Conservation (phyloP, 2,113 vertebrate species). For the Nesogale talazaci region DNA sequence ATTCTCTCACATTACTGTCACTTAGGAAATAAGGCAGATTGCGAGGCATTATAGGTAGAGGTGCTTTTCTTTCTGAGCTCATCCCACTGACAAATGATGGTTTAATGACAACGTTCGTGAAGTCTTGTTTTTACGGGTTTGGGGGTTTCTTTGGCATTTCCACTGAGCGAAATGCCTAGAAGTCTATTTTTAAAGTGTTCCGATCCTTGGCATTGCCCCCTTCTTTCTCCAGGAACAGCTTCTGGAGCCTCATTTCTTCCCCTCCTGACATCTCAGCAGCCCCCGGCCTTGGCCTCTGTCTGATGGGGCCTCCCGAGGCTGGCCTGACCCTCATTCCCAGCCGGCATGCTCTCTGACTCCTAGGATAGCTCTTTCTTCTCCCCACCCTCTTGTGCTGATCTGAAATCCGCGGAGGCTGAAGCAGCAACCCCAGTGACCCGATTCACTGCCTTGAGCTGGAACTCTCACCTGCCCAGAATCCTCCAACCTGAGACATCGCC, state of each 20-base stretch:
- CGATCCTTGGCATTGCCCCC: not conserved
- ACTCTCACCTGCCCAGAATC: too few species aligned
- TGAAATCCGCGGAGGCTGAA: not conserved
- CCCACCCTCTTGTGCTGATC: not conserved
- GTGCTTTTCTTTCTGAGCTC: not conserved
- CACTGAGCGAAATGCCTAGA: not conserved
- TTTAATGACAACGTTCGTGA: slow-evolving; percentile 4
- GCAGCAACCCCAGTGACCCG: not conserved
- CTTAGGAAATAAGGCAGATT: not conserved
- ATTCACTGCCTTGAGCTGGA: not conserved
- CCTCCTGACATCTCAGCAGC: not conserved
- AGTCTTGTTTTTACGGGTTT: not conserved
- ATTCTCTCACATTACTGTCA: not conserved
- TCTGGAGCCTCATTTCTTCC: not conserved
- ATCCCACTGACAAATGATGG: not conserved
- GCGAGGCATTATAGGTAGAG: not conserved
- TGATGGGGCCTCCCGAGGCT: not conserved
- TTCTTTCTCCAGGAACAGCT: too few species aligned
- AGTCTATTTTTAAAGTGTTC: not conserved
- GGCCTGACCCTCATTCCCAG: not conserved
- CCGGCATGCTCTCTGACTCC: not conserved
- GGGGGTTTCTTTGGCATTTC: not conserved
- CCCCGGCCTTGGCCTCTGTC: not conserved
- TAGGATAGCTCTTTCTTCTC: not conserved
- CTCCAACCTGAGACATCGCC: not conserved